phyloP scores from a whole-genome alignment of 1,140 invertebrate genomes.

The Aphis gossypii region DNA sequence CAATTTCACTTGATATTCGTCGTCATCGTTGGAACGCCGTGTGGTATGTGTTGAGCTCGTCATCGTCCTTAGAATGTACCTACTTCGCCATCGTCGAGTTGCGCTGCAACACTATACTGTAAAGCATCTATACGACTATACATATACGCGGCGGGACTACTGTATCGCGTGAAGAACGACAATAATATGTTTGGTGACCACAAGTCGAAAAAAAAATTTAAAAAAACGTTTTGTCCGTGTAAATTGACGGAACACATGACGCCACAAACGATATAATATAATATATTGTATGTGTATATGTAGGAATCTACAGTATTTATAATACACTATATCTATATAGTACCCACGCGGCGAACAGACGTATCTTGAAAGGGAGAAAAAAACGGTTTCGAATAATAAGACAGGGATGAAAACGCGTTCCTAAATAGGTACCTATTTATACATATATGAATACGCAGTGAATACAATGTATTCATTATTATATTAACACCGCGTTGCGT shows the following conservation, averaged over 20 bases:
- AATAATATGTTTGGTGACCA: not conserved
- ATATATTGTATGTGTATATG: not conserved
- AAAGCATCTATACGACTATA: too few relatives aligned
- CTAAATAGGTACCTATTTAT: not conserved
- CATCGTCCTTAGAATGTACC: not conserved
- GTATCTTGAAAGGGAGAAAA: not conserved
- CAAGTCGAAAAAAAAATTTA: not conserved
- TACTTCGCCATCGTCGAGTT: not conserved
- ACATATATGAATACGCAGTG: not conserved
- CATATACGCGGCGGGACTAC: not conserved
- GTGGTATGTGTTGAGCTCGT: not conserved
- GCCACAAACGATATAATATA: not conserved
- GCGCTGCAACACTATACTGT: not conserved
- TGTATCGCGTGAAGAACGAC: not conserved
- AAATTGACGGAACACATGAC: conserved; percentile 23
- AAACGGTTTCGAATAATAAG: conserved; percentile 15
- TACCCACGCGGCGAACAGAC: not conserved
- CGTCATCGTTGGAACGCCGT: not conserved
- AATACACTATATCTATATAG: not conserved
- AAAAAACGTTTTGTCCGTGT: conserved; percentile 6
- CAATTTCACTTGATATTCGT: not conserved
- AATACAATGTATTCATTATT: not conserved
- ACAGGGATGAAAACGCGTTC: not conserved
- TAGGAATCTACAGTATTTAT: not conserved
- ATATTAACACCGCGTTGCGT: not conserved